Base-by-base conservation (phyloP, 2,888 invertebrate genomes). In the Acrobeloides nanus region DNA sequence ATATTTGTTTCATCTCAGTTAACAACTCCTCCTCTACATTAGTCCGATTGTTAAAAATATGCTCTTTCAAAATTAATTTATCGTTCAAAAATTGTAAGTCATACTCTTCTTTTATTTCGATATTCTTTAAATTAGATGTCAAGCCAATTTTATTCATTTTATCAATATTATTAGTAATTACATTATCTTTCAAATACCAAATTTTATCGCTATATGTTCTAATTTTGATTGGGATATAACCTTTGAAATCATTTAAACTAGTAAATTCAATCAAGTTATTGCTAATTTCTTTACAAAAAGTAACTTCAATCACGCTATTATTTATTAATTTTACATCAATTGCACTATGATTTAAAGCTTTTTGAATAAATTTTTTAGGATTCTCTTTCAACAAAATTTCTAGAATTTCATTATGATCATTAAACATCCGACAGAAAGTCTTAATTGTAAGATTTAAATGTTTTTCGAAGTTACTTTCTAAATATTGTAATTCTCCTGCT, bases 231-330 rank as follows among this genome's bases (percentile, higher is more conserved):
- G 56, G 56, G 33, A 56, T 56, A 47, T 56, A 53, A 34, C 55
- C 56, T 56, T 51, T 54, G 43, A 57, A 56, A 50, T 57, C 55
- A 32, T 51, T 49, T 41, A 57, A 18, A 33, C 56, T 54, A 18
- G 53, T 32, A 33, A 51, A 56, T 17, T 55, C 50, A 26, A 55
- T 52, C 12, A 48, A 37, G 12, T 42, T 26, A 48, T 42, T 46
- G 21, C 31, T 35, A 26, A 53, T 33, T 37, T 44, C 44, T 56
- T 56, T 54, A 45, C 50, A 53, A 34, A 53, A 53, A 42, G 39
- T 53, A 15, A 53, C 53, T 51, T 53, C 24, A 15, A 53, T 35
- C 20, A 53, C 24, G 24, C 15, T 35, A 25, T 51, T 15, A 39
- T 47, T 47, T 29, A 38, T 38, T 26, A 38, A 38, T 18, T 21